Conservation (phyloP, 2,113 vertebrate species). For the Aspidoscelis tigris region DNA sequence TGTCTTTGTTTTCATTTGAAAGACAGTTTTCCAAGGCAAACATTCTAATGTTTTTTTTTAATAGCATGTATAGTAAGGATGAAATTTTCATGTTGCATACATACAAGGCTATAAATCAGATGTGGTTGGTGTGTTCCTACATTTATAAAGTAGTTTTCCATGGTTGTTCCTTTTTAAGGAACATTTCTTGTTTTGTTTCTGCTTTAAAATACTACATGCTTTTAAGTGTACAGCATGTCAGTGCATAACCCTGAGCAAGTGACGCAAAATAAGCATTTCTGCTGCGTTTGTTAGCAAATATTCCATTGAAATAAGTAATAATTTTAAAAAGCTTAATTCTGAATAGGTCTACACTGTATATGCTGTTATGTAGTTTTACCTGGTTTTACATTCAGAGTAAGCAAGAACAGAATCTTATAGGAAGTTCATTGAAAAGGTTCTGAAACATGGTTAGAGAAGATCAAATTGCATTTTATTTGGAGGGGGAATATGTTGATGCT, state of each 20-base stretch:
- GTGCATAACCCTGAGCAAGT: no score
- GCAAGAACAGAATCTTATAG: neutral
- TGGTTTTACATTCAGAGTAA: neutral
- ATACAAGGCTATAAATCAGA: neutral
- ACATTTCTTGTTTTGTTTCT: neutral
- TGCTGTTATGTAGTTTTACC: neutral
- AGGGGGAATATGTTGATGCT: neutral
- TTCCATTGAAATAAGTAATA: neutral
- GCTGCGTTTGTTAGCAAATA: neutral
- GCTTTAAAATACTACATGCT: neutral
- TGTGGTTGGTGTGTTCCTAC: neutral
- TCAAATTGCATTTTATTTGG: conserved; percentile 1
- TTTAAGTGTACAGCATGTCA: no score
- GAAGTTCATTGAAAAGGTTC: neutral
- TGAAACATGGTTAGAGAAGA: neutral
- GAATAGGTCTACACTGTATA: neutral
- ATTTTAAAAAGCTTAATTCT: neutral
- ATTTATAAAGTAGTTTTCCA: neutral
- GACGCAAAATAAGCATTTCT: no score
- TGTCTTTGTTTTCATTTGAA: conserved; percentile 55
- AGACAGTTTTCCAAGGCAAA: conserved; percentile 27
- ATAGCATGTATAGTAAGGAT: conserved; percentile 29
- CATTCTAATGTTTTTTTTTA: conserved; percentile 35
- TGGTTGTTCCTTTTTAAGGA: neutral
- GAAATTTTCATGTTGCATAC: conserved; percentile 4